Evolutionary conservation across 1,140 invertebrate genomes (phyloP).

Genomic region (Condylostylus longicornis): DNA sequence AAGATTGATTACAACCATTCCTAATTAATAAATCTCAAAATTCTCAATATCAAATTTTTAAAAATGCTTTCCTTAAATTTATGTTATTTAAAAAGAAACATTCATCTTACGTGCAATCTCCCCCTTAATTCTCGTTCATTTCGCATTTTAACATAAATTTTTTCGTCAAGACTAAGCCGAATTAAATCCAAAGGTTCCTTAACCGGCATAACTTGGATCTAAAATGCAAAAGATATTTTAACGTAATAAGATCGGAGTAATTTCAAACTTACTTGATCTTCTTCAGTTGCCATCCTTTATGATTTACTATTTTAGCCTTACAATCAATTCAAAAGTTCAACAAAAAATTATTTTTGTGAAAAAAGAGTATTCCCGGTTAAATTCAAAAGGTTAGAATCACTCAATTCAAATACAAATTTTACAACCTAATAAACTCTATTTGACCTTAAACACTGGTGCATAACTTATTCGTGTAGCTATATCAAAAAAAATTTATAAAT

Average conservation of each 20-base stretch:
- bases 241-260: no score
- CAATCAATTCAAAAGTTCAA: background rate
- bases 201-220: constrained; percentile 68
- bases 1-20: no score
- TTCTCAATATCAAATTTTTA: background rate
- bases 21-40: background rate
- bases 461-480: no score
- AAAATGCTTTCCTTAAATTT: background rate
- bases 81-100: background rate
- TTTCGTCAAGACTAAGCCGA: constrained; percentile 87
- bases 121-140: constrained; percentile 92
- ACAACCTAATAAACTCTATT: no score
- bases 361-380: no score
- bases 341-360: background rate
- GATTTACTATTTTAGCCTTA: no score
- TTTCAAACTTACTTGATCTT: no score
- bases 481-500: no score
- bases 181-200: constrained; percentile 97
- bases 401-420: no score
- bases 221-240: constrained; percentile 24
- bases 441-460: no score
- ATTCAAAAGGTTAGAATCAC: no score
- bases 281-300: no score
- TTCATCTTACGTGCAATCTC: constrained; percentile 69
- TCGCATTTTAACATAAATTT: constrained; percentile 97